Conservation (phyloP, 1,140 invertebrate genomes). For the Asbolus verrucosus region DNA sequence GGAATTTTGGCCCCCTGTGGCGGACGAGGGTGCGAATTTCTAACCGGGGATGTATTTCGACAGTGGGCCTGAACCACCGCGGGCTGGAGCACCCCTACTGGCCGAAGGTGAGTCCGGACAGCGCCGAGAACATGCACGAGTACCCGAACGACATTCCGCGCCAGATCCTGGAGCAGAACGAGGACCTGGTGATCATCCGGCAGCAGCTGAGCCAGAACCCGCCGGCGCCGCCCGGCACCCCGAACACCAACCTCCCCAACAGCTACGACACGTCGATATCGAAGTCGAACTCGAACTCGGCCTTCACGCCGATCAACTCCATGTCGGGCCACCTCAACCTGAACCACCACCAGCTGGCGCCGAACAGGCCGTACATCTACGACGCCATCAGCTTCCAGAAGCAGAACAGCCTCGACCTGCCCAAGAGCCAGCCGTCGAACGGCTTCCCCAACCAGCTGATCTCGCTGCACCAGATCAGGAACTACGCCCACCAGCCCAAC, state of each 20-base stretch:
- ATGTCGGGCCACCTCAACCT: constrained; percentile 81
- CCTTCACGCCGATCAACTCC: constrained; percentile 90
- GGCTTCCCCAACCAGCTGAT: constrained; percentile 95
- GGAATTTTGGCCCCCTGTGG: no score
- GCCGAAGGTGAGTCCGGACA: constrained; percentile 83
- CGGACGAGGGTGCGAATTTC: no score
- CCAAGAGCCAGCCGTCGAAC: constrained; percentile 69
- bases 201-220: constrained; percentile 66
- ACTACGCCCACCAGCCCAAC: constrained; percentile 92
- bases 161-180: constrained; percentile 67
- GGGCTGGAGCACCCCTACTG: constrained; percentile 80
- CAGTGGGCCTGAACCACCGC: constrained; percentile 70
- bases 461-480: constrained; percentile 95
- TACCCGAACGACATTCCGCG: constrained; percentile 71
- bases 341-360: constrained; percentile 78
- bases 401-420: constrained; percentile 67
- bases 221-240: constrained; percentile 60
- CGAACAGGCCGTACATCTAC: constrained; percentile 88
- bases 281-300: constrained; percentile 78
- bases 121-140: constrained; percentile 68
- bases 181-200: constrained; percentile 69
- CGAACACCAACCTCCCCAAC: constrained; percentile 62
- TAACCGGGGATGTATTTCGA: no score
- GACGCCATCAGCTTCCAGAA: constrained; percentile 89
- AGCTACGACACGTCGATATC: constrained; percentile 65